Base-by-base conservation (phyloP, 2,113 vertebrate species). In the Lampris incognitus region DNA sequence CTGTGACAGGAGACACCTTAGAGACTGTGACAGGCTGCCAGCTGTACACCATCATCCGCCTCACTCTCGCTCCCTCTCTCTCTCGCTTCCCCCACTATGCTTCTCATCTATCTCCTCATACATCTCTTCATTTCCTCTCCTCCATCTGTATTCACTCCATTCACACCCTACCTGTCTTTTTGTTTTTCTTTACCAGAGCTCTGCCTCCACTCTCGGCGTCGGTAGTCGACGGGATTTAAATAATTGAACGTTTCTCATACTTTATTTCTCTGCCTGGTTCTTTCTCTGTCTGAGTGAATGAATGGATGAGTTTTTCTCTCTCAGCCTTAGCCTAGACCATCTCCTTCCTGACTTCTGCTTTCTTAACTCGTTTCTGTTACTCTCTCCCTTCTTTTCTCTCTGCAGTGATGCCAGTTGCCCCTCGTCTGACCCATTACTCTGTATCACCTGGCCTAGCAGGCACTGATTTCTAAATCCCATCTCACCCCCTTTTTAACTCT, bases 1-100 rank as follows among this genome's bases (percentile, higher is more conserved):
- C 88, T 84, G 87, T 92, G 93, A 94, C 91, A 93, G 88, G 89
- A 92, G 93, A 93, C 93, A 94, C 90, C 93, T 91, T 94, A 89
- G 92, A 93, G 89, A 92, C 87, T 90, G 88, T 93, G 89, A 92
- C 92, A 92, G 91, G 85, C 88, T 91, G 90, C 91, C 91, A 94
- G 92, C 89, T 94, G 92, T 92, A 92, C 88, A 89, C 92, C 88
- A 92, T 92, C 88, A 92, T 91, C 91, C 82, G 75, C 85, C 91
- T 88, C 87, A 89, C 88, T 86, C 87, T 10, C 72, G 49, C 52
- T 24, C 36, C 48, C 58, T 48, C 52, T 85, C 84, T 71, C 82
- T 77, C 72, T 74, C 86, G 84, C 83, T 85, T 84, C 83, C 79
- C 79, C 85, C 85, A 70, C 87, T 61, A 71, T 80, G 76, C 85